These are phyloP conservation scores for Enteromius mattozi DNA, from an alignment of 2,797 vertebrate species.

Conservation along the genomic window DNA sequence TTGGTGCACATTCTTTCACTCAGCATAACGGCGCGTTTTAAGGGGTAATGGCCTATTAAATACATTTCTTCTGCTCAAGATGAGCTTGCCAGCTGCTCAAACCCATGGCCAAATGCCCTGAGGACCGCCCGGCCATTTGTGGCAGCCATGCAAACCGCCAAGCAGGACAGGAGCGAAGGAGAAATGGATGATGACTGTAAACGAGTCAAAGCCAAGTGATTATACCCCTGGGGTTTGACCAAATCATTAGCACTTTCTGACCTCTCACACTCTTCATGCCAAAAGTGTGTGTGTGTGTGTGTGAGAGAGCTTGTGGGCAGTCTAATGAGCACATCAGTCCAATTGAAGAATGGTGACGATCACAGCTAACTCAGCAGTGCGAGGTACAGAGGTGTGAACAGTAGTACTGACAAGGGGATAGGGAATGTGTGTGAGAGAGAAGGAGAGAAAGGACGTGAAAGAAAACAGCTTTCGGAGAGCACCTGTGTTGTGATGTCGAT, in stretches of 20 bases:
- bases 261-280: conserved; percentile 42
- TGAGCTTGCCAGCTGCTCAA: conserved; percentile 39
- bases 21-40: conserved; percentile 28
- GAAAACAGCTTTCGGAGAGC: conserved; percentile 11
- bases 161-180: conserved; percentile 31
- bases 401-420: conserved; percentile 36
- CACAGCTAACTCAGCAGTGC: conserved; percentile 53
- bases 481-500: conserved; percentile 3
- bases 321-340: conserved; percentile 56
- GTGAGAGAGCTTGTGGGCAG: conserved; percentile 21
- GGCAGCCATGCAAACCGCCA: conserved; percentile 18
- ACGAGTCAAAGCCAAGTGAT: conserved; percentile 55
- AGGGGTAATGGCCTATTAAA: conserved; percentile 59
- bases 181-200: conserved; percentile 37
- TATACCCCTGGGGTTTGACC: conserved; percentile 41
- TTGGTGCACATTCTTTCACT: conserved; percentile 21
- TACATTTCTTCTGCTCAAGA: conserved; percentile 39
- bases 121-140: conserved; percentile 17
- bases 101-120: conserved; percentile 50
- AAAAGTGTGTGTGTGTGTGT: conserved; percentile 42
- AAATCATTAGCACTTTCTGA: conserved; percentile 49
- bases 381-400: conserved; percentile 45
- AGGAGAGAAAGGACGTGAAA: conserved; percentile 16
- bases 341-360: conserved; percentile 50
- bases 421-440: conserved; percentile 1